Base-by-base conservation (phyloP, 2,888 invertebrate genomes). In the Hoplodrina ambigua region DNA sequence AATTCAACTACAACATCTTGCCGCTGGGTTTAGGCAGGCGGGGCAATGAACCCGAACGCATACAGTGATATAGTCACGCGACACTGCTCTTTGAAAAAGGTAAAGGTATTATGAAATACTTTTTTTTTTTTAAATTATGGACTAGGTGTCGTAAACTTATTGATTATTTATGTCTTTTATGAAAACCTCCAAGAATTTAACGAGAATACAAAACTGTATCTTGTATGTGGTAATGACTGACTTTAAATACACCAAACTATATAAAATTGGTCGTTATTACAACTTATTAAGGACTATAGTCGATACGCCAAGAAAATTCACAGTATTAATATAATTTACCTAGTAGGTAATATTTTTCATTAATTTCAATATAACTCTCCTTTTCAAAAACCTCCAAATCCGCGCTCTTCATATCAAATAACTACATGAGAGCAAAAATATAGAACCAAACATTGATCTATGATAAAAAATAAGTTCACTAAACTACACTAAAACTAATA, bases 391-490 rank as follows among this genome's bases (percentile, higher is more conserved):
- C 1, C 15, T 37, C 13, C 69, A 81, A 84, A 83, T 75, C 82
- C 85, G 81, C 85, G 84, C 85, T 55, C 44, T 33, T 53, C 15
- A n/a, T 56, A 63, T 62, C 46, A 69, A 25, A 69, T 65, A 73
- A 75, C 74, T 82, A 80, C 60, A 82, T 58, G 68, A 78, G 73
- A 83, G 72, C 80, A 68, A 84, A 78, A 70, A 63, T 80, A 84
- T 72, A 82, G 75, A 84, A 85, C 78, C 72, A 70, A 80, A 87
- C 77, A 87, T 86, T 87, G 83, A 84, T 85, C 87, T 90, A 90
- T 81, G 75, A 84, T 81, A 85, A 87, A 78, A 87, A 78, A 87
- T 86, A 90, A 89, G 87, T 89, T 88, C 78, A 89, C 91, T 92
- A 91, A 85, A 79, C 88, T 91, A 91, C 85, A 65, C 86, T 90